Evolutionary conservation across 1,140 invertebrate genomes (phyloP).

Genomic region (Ladona fulva): DNA sequence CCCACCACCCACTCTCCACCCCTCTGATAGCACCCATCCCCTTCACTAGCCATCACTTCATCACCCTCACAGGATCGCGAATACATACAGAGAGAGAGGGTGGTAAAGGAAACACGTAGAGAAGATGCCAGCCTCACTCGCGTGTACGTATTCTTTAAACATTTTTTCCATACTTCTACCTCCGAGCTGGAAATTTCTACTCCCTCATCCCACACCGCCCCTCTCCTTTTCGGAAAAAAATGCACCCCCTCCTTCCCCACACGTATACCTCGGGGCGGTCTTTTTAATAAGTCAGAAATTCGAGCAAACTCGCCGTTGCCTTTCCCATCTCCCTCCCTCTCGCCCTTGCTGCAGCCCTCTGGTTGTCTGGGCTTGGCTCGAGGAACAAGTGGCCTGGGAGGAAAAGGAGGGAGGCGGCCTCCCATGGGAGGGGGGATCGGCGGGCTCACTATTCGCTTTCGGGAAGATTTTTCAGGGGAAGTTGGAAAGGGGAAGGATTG

Average conservation of each 20-base stretch:
- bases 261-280: neutral
- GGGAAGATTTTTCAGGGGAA: neutral
- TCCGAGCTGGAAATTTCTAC: neutral
- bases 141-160: no score
- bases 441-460: no score
- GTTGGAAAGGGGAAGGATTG: neutral
- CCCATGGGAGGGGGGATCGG: no score
- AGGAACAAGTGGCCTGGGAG: neutral
- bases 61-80: neutral
- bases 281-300: constrained; percentile 4
- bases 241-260: neutral
- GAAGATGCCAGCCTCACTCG: no score
- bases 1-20: neutral
- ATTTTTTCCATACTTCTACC: no score
- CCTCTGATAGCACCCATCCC: neutral
- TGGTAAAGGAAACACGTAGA: no score
- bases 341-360: neutral
- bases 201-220: neutral
- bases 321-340: neutral
- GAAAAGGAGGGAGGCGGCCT: neutral
- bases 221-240: neutral
- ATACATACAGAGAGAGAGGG: no score
- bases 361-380: neutral
- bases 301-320: neutral
- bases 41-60: neutral